Evolutionary conservation across 2,113 vertebrate species (phyloP).

Genomic region (Acrocephalus kingi): DNA sequence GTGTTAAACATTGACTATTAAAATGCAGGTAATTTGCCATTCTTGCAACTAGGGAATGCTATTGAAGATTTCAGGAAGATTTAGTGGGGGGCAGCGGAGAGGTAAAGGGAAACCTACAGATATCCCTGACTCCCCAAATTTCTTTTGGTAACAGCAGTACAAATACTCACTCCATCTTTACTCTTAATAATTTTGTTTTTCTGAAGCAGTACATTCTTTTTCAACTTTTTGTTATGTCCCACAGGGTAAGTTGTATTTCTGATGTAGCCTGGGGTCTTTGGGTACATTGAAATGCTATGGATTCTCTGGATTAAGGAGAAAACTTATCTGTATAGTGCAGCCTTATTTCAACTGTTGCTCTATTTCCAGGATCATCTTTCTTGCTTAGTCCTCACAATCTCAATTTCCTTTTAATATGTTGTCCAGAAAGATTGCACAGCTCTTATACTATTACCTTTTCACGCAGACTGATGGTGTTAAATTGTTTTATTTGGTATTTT

Average conservation of each 20-base stretch:
- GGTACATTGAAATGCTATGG: background rate
- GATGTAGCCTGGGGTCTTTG: background rate
- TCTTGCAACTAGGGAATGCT: background rate
- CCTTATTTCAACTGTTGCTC: background rate
- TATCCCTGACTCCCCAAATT: background rate
- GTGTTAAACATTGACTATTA: background rate
- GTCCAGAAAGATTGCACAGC: background rate
- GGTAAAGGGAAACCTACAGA: background rate
- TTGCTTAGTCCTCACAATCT: background rate
- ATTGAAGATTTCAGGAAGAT: background rate
- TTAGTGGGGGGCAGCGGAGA: accelerated
- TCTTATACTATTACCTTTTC: background rate
- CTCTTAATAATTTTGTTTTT: background rate
- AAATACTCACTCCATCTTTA: background rate
- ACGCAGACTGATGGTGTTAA: background rate
- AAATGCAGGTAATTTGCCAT: background rate
- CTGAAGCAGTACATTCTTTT: background rate
- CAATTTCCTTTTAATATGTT: constrained; percentile 6
- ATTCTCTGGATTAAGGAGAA: background rate
- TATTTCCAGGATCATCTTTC: background rate
- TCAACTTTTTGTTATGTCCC: background rate
- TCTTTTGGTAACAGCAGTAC: background rate
- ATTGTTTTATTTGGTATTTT: background rate
- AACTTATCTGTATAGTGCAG: background rate
- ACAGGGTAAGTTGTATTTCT: constrained; percentile 17